Conservation (phyloP, 2,797 vertebrate genomes). For the Tragelaphus eurycerus region DNA sequence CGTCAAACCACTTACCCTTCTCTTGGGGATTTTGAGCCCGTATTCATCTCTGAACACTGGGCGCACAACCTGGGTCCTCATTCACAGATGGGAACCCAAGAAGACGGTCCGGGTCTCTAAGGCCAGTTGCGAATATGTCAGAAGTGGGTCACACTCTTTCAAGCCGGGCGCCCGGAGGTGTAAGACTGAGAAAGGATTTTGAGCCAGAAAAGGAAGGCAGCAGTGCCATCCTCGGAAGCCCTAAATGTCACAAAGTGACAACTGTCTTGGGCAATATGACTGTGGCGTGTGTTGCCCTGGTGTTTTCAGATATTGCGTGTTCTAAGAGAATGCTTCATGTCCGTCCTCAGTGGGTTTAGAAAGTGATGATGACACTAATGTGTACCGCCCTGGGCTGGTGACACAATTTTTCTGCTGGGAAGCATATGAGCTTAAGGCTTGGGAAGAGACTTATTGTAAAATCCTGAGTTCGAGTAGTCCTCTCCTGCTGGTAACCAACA, state of each 20-base stretch:
- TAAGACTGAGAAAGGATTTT: constrained; percentile 61
- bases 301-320: neutral
- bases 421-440: neutral
- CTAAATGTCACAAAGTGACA: constrained; percentile 26
- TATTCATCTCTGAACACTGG: neutral
- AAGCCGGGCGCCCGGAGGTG: neutral
- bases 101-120: neutral
- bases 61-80: neutral
- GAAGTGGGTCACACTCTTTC: constrained; percentile 34
- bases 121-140: neutral
- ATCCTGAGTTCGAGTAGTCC: neutral
- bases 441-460: neutral
- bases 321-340: neutral
- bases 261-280: neutral
- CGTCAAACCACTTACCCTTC: neutral
- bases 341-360: constrained; percentile 9
- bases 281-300: neutral
- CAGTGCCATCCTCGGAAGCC: neutral
- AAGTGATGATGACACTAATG: neutral
- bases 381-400: neutral
- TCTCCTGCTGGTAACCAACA: neutral
- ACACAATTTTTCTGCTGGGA: constrained; percentile 22
- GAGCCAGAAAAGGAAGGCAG: constrained; percentile 55
- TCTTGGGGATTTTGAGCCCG: neutral
- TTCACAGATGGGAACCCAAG: neutral